Conservation (phyloP, 2,113 vertebrate species). For the Castor canadensis region DNA sequence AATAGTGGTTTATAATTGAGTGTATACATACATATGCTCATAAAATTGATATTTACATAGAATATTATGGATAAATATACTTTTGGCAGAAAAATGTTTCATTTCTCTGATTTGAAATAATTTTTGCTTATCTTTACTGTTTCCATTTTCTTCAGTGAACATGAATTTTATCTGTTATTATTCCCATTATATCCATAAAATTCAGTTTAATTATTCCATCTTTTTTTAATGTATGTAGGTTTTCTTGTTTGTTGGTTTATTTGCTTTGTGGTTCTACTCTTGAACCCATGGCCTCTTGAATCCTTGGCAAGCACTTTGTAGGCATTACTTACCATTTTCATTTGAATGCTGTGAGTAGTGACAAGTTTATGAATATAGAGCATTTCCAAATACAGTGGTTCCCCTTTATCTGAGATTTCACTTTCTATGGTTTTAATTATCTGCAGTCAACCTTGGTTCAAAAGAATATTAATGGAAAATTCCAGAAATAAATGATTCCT, state of each 20-base stretch:
- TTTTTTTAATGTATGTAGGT: neutral
- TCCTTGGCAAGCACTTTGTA: too few relatives aligned
- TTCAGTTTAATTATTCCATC: neutral
- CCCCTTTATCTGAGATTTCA: neutral
- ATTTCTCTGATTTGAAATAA: neutral
- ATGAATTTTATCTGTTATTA: neutral
- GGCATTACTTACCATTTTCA: neutral
- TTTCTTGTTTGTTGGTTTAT: too few relatives aligned
- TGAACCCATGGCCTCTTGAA: too few relatives aligned
- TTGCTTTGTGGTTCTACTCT: too few relatives aligned
- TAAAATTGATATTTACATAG: neutral
- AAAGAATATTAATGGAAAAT: neutral
- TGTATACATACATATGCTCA: neutral
- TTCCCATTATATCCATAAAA: neutral
- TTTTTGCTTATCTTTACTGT: neutral
- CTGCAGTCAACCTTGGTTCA: neutral
- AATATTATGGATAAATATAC: neutral
- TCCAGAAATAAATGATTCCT: neutral
- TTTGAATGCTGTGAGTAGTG: neutral
- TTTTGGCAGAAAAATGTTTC: neutral
- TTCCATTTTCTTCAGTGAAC: neutral
- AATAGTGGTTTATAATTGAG: neutral
- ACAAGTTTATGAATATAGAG: neutral
- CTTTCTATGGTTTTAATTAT: neutral
- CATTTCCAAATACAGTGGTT: neutral